These are phyloP conservation scores for Hydrolagus affinis DNA, from an alignment of 2,113 vertebrate species.

Conservation along the genomic window DNA sequence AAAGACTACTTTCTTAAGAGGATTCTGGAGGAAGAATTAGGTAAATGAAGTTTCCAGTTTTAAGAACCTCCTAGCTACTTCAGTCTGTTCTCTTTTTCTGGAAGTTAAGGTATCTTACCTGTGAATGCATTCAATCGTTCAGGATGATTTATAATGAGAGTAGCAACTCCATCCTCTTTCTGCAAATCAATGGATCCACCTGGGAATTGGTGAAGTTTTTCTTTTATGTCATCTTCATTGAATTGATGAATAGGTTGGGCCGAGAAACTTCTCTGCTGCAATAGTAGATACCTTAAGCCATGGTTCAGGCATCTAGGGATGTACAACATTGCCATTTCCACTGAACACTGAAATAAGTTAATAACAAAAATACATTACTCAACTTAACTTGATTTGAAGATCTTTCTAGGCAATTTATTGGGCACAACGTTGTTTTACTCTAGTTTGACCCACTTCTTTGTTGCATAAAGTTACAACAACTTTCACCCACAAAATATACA, in stretches of 20 bases:
- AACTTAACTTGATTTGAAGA: not conserved
- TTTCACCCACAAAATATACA: no score
- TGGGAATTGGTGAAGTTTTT: constrained; percentile 63
- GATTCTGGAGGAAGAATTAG: no score
- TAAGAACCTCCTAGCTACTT: not conserved
- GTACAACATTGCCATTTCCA: constrained; percentile 62
- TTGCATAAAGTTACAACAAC: no score
- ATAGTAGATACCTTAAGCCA: constrained; percentile 40
- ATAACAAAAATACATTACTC: not conserved
- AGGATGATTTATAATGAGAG: constrained; percentile 81
- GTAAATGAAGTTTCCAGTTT: no score
- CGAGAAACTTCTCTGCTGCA: constrained; percentile 47
- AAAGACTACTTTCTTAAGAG: no score
- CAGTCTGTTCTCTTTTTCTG: not conserved
- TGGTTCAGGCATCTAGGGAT: constrained; percentile 50
- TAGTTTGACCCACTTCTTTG: no score
- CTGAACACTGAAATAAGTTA: constrained; percentile 17
- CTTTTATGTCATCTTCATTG: constrained; percentile 59
- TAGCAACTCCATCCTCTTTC: constrained; percentile 68
- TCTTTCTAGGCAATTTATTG: no score
- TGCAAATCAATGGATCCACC: constrained; percentile 78
- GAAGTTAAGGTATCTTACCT: constrained; percentile 52
- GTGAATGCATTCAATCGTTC: constrained; percentile 84
- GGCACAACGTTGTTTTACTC: no score
- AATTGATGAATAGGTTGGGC: constrained; percentile 59